Base-by-base conservation (phyloP, 2,113 vertebrate species). In the Sturnira hondurensis region DNA sequence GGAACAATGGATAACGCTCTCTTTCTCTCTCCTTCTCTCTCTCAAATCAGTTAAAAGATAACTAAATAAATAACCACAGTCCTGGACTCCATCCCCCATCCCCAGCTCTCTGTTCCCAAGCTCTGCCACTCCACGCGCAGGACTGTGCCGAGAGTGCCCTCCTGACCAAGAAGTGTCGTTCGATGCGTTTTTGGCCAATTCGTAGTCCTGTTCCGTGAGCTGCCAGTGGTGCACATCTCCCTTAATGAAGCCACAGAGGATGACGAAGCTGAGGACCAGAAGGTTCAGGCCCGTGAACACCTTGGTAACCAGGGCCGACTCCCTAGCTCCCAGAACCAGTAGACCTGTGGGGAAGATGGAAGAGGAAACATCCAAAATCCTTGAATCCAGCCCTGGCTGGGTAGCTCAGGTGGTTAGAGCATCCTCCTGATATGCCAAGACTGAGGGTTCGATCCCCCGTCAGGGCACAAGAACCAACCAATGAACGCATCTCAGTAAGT, bases 231-330 rank as follows among this genome's bases (percentile, higher is more conserved):
- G 96, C 0, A 98, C 17, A 45, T 99, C 83, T 2, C 99, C 99
- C 86, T 99, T 99, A 13, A 99, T 97, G 1, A 99, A 99, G 50
- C 99, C 99, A 0, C 99, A 98, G 33, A 99, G 97, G 86, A 99
- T 98, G 74, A 99, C 96, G 0, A 99, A 99, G 93, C 98, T 89
- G 96, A 99, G 98, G 41, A 99, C 99, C 96, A 99, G 80, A 84
- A 99, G 97, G 96, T 99, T 99, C 96, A 99, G 97, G 0, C 98
- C 98, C 0, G 99, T 99, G 98, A 99, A 99, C 89, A 99, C 98
- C 96, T 99, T 99, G 95, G 99, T 99, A 76, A 99, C 99, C 2
- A 99, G 96, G 9, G 99, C 99, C 0, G 99, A 99, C 98, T 99
- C 99, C 0, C 98, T 99, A 78, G 99, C 99, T 0, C 99, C 99